Evolutionary conservation across 2,888 invertebrate genomes (phyloP), one percentile per base, ranked within the genome.

Genomic region (Miltochrista miniata): DNA sequence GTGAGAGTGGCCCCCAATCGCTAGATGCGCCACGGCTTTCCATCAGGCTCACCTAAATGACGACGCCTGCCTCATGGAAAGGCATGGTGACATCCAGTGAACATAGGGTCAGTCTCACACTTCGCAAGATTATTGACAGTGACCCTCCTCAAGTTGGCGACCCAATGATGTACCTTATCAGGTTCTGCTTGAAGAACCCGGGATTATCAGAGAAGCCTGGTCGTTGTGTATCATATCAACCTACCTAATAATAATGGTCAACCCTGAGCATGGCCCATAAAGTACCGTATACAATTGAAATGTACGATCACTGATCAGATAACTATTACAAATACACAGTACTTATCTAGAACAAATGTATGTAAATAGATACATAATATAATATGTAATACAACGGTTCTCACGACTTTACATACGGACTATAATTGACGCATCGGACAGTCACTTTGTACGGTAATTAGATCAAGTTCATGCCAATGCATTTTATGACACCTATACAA

Each of bases 391-490:
- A 29, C 11, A 24, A 43, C 12, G 35, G 33, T 29, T 13, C 24
- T 58, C 43, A 46, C 46, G 35, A 36, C 38, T 53, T 43, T 35
- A 52, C 66, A 58, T 45, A 43, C 18, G n/a, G 10, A 0, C 33
- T 31, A 53, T 51, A 54, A 48, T 51, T 42, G 54, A 48, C 24
- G 35, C 55, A 49, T 58, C 31, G 41, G 31, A 35, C 29, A 43
- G 18, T 13, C 33, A 51, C 44, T 54, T 48, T 48, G 46, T 51
- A 12, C 13, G 30, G 13, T 51, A 66, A 59, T 33, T 56, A 64
- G 63, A 59, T 54, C 66, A 66, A 66, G 67, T 52, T 37, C 67
- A 47, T 34, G 34, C 3, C 37, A 29, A 34, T 31, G 15, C 14
- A 15, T 43, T 5, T 33, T 18, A 5, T 12, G 2, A 15, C 31